Evolutionary conservation across 2,113 vertebrate species (phyloP), one percentile per base, ranked within the genome.

Genomic region (Scomber scombrus): DNA sequence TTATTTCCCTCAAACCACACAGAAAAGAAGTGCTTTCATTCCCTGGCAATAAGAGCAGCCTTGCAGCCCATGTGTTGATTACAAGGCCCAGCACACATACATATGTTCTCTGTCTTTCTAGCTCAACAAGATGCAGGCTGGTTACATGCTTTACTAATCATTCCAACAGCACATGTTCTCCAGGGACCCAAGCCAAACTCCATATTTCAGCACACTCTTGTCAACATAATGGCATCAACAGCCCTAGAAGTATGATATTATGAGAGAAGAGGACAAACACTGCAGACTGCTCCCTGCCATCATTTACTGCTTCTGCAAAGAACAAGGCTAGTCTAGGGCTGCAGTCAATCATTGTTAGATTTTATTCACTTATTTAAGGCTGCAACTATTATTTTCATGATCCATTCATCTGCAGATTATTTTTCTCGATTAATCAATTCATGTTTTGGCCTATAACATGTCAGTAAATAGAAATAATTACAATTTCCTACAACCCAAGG

Each of bases 51-150:
- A 61, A 77, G 62, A 11, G 73, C 47, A 65, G 71, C 72, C 47
- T 63, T 52, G 14, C 85, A 85, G 79, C 71, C 78, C 87, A 83
- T 88, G 88, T 91, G 89, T 81, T 89, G 90, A 84, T 91, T 87
- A 93, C 89, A 88, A 85, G 85, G 77, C 77, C 80, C 82, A 52
- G 78, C 84, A 87, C 78, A 82, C 82, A 72, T 85, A 86, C 92
- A 92, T 89, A 91, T 91, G 88, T 89, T 90, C 82, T 23, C 89
- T 88, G 92, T 91, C 91, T 84, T 70, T 89, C 74, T 78, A 78
- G 80, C 80, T 79, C 81, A 76, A 83, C 75, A 78, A 83, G 81
- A 88, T 73, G 61, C 87, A 79, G 76, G 49, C 88, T 80, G 84
- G 56, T 86, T 81, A 71, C 74, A 80, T 49, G 86, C 80, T 87